A percentile compares a stretch with the other conserved stretches of the same genome.
Conservation (phyloP, 2,888 invertebrate species). For the Brassicogethes aeneus region DNA sequence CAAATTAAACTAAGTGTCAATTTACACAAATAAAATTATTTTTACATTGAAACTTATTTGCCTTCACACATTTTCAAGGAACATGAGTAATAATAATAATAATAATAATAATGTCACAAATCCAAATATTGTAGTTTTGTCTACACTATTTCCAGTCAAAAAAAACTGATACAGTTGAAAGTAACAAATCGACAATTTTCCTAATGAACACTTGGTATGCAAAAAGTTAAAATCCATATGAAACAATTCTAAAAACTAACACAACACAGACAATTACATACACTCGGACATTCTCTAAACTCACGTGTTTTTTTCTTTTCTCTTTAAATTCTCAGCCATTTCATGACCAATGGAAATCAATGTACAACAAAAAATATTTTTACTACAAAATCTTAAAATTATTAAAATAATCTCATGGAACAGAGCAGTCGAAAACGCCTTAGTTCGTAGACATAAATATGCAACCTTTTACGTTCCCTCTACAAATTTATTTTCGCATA, state of each 20-base stretch:
- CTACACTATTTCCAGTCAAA: no score
- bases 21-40: no score
- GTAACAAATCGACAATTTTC: constrained; percentile 17
- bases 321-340: constrained; percentile 13
- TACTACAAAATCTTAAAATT: constrained; percentile 27
- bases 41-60: no score
- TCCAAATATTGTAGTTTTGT: no score
- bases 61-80: no score
- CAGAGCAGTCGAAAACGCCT: constrained; percentile 22
- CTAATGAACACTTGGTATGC: constrained; percentile 25
- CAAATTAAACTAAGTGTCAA: constrained; percentile 7
- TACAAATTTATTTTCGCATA: no score
- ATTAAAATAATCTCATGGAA: constrained; percentile 27
- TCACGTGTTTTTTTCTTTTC: neutral
- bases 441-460: constrained; percentile 22
- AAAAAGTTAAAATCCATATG: constrained; percentile 22
- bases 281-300: constrained; percentile 24
- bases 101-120: no score
- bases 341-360: constrained; percentile 16
- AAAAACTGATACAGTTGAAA: constrained; percentile 8
- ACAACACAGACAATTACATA: constrained; percentile 32
- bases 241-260: constrained; percentile 32
- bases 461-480: no score
- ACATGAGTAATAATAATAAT: no score
- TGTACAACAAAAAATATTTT: constrained; percentile 25